These are phyloP conservation scores for Melopsittacus undulatus DNA, from an alignment of 2,797 vertebrate species.

Conservation along the genomic window DNA sequence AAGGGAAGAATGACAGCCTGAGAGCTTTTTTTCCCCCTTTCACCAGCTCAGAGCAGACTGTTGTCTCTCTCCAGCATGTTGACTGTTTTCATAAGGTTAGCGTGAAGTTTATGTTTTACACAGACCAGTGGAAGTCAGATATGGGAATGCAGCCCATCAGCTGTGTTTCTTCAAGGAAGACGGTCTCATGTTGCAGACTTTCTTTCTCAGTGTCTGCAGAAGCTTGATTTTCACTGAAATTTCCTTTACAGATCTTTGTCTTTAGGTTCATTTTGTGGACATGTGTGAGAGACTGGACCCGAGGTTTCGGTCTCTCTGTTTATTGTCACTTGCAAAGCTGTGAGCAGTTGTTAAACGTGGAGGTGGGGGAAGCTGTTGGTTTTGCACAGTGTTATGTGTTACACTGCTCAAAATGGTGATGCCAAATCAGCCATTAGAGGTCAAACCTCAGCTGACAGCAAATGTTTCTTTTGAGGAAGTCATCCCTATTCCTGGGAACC, in stretches of 20 bases:
- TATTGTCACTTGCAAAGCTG: slow-evolving; percentile 26
- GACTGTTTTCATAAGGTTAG: slow-evolving; percentile 67
- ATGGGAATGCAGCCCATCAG: slow-evolving; percentile 54
- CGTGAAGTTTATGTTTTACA: slow-evolving; percentile 63
- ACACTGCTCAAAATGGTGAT: slow-evolving; percentile 15
- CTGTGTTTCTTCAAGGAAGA: slow-evolving; percentile 64
- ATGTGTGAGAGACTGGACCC: not conserved
- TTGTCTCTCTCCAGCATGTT: slow-evolving; percentile 46
- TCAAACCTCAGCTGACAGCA: slow-evolving; percentile 55
- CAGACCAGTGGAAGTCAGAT: slow-evolving; percentile 50
- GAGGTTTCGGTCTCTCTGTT: not conserved
- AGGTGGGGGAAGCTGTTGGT: not conserved
- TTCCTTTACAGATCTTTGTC: slow-evolving; percentile 25
- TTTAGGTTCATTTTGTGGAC: not conserved
- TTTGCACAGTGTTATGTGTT: slow-evolving; percentile 2
- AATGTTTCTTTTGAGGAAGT: slow-evolving; percentile 48
- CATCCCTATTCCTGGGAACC: slow-evolving; percentile 50
- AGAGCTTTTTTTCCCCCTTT: slow-evolving; percentile 53
- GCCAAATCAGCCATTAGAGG: slow-evolving; percentile 43
- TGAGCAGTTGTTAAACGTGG: not conserved
- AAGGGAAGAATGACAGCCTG: slow-evolving; percentile 71
- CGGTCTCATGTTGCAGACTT: slow-evolving; percentile 22
- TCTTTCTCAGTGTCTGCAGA: slow-evolving; percentile 21
- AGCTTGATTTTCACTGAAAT: slow-evolving; percentile 39
- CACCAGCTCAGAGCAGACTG: slow-evolving; percentile 45